Base-by-base conservation (phyloP, 2,113 vertebrate genomes). In the Manacus vitellinus region DNA sequence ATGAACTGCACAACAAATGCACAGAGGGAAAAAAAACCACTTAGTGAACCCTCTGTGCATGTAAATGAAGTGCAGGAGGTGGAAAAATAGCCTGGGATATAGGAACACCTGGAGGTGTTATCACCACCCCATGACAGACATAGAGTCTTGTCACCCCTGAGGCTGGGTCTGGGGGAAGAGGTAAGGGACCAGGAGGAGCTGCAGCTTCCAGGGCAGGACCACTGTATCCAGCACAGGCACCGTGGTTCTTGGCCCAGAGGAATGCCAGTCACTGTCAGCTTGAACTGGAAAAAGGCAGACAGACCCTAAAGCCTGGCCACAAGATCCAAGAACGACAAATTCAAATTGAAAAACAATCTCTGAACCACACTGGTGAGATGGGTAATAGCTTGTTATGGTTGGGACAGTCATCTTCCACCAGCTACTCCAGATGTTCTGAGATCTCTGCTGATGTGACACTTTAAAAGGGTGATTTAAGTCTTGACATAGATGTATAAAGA, bases 181-280 rank as follows among this genome's bases (percentile, higher is more conserved):
- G 37, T 43, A n/a, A 77, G 44, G 25, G 35, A 56, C 18, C 44
- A 44, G 6, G 3, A 65, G 30, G 49, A 66, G 41, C 51, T 78
- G 30, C 39, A 77, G 49, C 17, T 74, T 37, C 28, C 65, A 47
- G 62, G 43, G 31, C 39, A 63, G 66, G n/a, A 71, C 5, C 49
- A 18, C 31, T 7, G 10, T 19, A 9, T 31, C 28, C 18, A 43
- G 28, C 1, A 2, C 68, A 63, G 33, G 27, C 23, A 58, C 37
- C 2, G 0, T 8, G 25, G 12, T 35, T 27, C 19, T 11, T 49
- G n/a, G 9, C 49, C 24, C 44, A 18, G 2, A 3, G 47, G 59
- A 71, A 13, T 25, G 28, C 23, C 22, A 68, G 20, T 2, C 51
- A 10, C 59, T 56, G 19, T 5, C 58, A 51, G 24, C 18, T 37